Conservation (phyloP, 2,797 vertebrate species). For the Tenualosa ilisha region DNA sequence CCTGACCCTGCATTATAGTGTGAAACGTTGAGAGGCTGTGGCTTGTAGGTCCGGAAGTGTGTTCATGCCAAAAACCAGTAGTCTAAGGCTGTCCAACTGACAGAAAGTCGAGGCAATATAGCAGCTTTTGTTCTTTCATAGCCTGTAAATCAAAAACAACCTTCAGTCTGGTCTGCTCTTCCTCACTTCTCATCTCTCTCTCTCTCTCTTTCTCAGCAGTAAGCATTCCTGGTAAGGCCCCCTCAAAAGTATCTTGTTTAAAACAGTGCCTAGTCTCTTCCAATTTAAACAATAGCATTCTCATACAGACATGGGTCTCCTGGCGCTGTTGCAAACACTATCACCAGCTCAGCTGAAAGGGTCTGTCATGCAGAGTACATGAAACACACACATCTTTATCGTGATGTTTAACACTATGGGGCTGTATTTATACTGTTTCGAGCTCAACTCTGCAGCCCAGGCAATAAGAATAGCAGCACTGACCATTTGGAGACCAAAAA, state of each 20-base stretch:
- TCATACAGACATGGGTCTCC: background rate
- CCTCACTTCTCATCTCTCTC: slow-evolving; percentile 19
- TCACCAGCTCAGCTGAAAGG: background rate
- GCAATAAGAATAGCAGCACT: background rate
- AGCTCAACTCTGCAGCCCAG: background rate
- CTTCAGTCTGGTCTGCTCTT: slow-evolving; percentile 32
- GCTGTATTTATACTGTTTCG: background rate
- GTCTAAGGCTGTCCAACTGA: slow-evolving; percentile 28
- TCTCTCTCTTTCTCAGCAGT: background rate
- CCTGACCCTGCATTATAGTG: background rate
- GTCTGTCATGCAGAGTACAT: background rate
- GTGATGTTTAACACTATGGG: background rate
- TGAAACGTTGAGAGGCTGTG: background rate
- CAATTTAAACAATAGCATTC: slow-evolving; percentile 46
- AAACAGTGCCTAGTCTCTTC: slow-evolving; percentile 30
- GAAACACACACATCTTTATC: background rate
- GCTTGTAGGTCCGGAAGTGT: slow-evolving; percentile 14
- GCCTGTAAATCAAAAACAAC: slow-evolving; percentile 43
- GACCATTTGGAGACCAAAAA: background rate
- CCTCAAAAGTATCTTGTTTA: slow-evolving; percentile 48
- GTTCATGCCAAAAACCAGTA: slow-evolving; percentile 23
- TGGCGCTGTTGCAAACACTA: background rate
- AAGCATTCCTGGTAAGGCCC: slow-evolving; percentile 1
- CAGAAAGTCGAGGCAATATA: slow-evolving; percentile 26
- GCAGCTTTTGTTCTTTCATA: slow-evolving; percentile 37